Conservation (phyloP, 2,888 invertebrate genomes). For the Penaeus monodon region DNA sequence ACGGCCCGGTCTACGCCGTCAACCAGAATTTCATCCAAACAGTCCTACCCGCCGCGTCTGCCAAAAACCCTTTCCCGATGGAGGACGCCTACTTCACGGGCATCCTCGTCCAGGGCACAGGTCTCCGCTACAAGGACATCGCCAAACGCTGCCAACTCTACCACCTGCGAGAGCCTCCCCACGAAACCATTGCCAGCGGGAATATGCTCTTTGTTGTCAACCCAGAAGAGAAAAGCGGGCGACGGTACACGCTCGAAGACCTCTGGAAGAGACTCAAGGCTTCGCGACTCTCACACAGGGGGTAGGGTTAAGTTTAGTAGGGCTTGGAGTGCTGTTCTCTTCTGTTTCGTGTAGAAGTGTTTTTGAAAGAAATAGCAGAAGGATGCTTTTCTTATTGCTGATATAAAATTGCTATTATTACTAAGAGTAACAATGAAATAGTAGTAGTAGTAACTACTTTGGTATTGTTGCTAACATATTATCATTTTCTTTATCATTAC, state of each 20-base stretch:
- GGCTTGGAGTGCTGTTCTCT: no score
- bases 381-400: no score
- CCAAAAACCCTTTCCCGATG: conserved; percentile 3
- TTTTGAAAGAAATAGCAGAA: no score
- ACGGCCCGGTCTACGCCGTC: conserved; percentile 25
- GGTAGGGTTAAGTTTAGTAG: no score
- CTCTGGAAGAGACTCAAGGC: background rate
- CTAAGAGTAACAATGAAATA: no score
- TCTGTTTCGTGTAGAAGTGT: no score
- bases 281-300: no score
- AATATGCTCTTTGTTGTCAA: background rate
- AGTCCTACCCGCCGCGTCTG: background rate
- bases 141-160: background rate
- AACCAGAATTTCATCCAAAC: background rate
- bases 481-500: no score
- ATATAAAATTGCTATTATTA: no score
- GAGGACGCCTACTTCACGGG: conserved; percentile 33
- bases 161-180: background rate
- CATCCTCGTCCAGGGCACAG: background rate
- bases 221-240: background rate
- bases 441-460: no score
- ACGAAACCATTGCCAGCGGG: background rate
- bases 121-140: background rate
- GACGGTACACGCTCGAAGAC: conserved; percentile 1
- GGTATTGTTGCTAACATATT: no score